A percentile compares a stretch with the other conserved stretches of the same genome.
These are phyloP conservation scores for Threskiornis aethiopicus DNA, from an alignment of 2,797 vertebrate species.

Conservation along the genomic window DNA sequence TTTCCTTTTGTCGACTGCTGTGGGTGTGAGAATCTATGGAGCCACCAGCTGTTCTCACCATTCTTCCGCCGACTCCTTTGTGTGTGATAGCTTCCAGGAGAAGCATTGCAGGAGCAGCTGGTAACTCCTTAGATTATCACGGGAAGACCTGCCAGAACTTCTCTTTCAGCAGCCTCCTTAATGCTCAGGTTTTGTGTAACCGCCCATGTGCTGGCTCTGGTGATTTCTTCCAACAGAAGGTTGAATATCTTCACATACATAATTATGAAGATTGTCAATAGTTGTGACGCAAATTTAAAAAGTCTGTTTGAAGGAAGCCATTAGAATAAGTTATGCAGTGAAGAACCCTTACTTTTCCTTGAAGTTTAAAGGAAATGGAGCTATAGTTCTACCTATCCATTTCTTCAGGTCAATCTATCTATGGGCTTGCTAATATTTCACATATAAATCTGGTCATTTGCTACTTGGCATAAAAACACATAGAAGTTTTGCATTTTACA, in stretches of 20 bases:
- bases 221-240: neutral
- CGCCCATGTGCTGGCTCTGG: neutral
- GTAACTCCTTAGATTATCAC: neutral
- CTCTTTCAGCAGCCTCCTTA: neutral
- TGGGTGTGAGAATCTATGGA: neutral
- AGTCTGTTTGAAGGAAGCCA: neutral
- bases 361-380: neutral
- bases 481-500: neutral
- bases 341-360: neutral
- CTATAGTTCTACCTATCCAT: neutral
- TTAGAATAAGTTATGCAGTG: neutral
- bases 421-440: neutral
- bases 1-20: neutral
- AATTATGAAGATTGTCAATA: neutral
- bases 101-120: conserved; percentile 9
- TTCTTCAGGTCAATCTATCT: neutral
- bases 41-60: conserved; percentile 6
- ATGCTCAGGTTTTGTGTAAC: neutral
- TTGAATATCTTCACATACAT: neutral
- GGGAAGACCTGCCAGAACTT: neutral
- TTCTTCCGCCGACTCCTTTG: neutral
- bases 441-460: neutral
- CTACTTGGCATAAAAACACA: neutral
- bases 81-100: neutral
- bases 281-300: neutral